These are phyloP conservation scores for Epinotia brunnichana DNA, from an alignment of 2,888 invertebrate species.

Conservation along the genomic window DNA sequence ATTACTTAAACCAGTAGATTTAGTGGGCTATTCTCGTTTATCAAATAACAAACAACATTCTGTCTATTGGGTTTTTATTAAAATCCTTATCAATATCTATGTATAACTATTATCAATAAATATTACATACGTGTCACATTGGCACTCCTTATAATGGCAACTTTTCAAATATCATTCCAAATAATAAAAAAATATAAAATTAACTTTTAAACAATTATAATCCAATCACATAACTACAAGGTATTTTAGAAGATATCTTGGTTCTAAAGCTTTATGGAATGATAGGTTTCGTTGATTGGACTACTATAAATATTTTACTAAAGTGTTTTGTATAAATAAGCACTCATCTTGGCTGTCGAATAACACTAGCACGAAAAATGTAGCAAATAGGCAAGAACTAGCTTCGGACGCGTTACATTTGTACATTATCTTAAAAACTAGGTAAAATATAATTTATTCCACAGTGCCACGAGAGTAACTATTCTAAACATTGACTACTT, in stretches of 20 bases:
- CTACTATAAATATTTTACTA: background rate
- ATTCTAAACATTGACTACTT: background rate
- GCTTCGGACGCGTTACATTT: constrained; percentile 60
- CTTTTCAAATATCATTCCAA: constrained; percentile 53
- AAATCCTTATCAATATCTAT: constrained; percentile 76
- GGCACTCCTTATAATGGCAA: constrained; percentile 72
- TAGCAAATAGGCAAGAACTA: constrained; percentile 46
- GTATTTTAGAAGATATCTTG: background rate
- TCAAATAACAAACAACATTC: constrained; percentile 56
- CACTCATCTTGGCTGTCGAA: constrained; percentile 41
- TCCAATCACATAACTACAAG: background rate
- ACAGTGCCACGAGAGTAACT: constrained; percentile 15
- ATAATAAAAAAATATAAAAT: constrained; percentile 54
- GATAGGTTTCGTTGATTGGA: constrained; percentile 1
- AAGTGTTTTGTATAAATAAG: constrained; percentile 46
- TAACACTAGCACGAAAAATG: constrained; percentile 45
- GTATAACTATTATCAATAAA: constrained; percentile 72
- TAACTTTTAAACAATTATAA: constrained; percentile 52
- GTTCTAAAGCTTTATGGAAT: background rate
- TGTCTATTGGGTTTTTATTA: constrained; percentile 74
- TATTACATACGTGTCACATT: constrained; percentile 71
- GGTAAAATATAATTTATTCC: constrained; percentile 46
- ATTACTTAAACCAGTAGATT: constrained; percentile 33
- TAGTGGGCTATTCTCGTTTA: constrained; percentile 48
- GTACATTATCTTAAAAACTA: constrained; percentile 57